phyloP scores from a whole-genome alignment of 2,113 vertebrate genomes.

The Fregetta grallaria region DNA sequence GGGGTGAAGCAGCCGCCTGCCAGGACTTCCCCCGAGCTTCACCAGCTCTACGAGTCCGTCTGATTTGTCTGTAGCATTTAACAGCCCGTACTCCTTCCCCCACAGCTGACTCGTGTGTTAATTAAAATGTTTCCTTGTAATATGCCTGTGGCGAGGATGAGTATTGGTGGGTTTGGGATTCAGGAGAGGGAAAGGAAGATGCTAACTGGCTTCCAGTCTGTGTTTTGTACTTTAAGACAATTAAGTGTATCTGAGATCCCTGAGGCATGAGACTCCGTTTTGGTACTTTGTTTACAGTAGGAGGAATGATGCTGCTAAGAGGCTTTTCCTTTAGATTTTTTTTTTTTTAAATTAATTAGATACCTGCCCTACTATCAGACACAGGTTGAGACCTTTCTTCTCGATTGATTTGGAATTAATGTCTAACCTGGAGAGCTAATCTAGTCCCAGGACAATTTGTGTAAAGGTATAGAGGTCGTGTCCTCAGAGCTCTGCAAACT shows the following conservation, averaged over 20 bases:
- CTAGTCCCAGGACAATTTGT: neutral
- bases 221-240: neutral
- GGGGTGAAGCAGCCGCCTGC: neutral
- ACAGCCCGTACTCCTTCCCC: neutral
- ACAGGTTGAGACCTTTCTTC: neutral
- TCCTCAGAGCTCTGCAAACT: neutral
- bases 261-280: neutral
- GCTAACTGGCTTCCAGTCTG: neutral
- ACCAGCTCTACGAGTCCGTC: neutral
- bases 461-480: fast-evolving
- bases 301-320: neutral
- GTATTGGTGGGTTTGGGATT: no score
- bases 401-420: neutral
- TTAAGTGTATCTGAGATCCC: neutral
- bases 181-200: no score
- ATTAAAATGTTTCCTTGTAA: neutral
- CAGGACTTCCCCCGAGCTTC: neutral
- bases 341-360: neutral
- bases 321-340: neutral
- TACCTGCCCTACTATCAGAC: neutral
- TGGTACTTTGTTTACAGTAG: neutral
- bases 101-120: fast-evolving
- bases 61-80: neutral
- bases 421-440: neutral
- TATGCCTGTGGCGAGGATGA: neutral